Evolutionary conservation across 2,113 vertebrate species (phyloP), one percentile per base, ranked within the genome.

Genomic region (Oryzias curvinotus): DNA sequence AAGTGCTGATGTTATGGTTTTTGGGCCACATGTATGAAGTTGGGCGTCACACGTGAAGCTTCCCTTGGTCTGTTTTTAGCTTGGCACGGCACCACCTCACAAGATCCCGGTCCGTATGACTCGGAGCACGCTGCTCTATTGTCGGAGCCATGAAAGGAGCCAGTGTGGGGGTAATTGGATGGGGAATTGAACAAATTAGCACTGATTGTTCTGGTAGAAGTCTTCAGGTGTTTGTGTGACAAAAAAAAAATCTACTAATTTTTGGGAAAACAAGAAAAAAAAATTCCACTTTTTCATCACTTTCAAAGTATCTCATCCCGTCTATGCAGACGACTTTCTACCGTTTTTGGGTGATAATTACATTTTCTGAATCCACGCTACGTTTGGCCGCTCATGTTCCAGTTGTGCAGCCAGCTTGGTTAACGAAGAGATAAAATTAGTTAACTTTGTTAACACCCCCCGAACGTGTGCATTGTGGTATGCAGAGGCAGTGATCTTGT

Each of bases 71-170:
- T 84, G 76, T 76, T 76, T 85, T 85, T 84, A 82, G 74, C 65
- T 41, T 74, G 71, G 64, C 62, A 65, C 53, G 77, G 58, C 56
- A 44, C 64, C 71, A 73, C 71, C n/a, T 87, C 83, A 84, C 77
- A 82, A 84, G 85, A 73, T 80, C 71, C 43, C 5, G 1, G 68
- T 74, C 77, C 81, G 67, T 83, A 84, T 85, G 78, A 87, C 80
- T 61, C 5, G 54, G 45, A 63, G 52, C 58, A 58, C 36, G 82
- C 71, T 68, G 77, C 59, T 71, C 65, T 80, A 75, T 85, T 83
- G 85, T 80, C 59, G 58, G 52, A 47, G 45, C 19, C 30, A 61
- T 77, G 73, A 83, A 81, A 81, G 78, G 45, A 68, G 25, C 62
- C 74, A 56, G 65, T 85, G 78, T 81, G 48, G 43, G 50, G 17